Evolutionary conservation across 1,140 invertebrate species (phyloP).

Genomic region (Pogonus chalceus): DNA sequence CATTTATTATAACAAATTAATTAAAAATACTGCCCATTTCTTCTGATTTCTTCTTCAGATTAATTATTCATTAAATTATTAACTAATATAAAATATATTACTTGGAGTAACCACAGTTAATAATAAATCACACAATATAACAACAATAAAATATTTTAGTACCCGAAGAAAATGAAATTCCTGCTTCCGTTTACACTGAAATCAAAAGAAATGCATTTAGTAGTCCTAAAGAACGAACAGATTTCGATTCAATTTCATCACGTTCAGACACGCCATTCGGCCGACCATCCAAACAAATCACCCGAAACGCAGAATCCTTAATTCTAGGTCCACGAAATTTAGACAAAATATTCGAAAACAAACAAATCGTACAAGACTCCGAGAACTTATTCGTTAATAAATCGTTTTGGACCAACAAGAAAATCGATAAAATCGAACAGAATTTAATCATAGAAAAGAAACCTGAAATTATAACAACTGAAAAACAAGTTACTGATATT

Average conservation of each 20-base stretch:
- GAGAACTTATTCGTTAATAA: conserved; percentile 30
- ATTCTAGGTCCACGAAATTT: conserved; percentile 32
- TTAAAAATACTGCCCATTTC: too few species aligned
- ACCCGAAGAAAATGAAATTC: conserved; percentile 28
- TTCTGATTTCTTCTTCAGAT: too few species aligned
- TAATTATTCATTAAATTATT: too few species aligned
- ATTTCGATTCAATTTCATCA: conserved; percentile 20
- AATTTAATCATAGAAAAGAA: conserved; percentile 20
- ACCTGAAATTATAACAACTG: conserved; percentile 15
- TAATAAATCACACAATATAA: background rate
- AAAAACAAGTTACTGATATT: conserved; percentile 25
- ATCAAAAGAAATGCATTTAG: conserved; percentile 30
- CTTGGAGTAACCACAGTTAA: background rate
- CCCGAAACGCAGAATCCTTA: conserved; percentile 28
- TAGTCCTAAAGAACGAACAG: conserved; percentile 32
- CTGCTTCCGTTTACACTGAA: background rate
- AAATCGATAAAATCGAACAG: conserved; percentile 14
- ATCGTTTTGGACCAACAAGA: conserved; percentile 28
- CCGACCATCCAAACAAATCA: conserved; percentile 23
- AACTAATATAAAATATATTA: too few species aligned
- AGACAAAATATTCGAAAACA: conserved; percentile 33
- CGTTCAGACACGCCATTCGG: conserved; percentile 18
- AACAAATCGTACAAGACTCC: conserved; percentile 31
- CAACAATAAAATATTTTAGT: conserved; percentile 24
- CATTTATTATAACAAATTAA: too few species aligned